Evolutionary conservation across 2,888 invertebrate genomes (phyloP).

Genomic region (Sminthurides aquaticus): DNA sequence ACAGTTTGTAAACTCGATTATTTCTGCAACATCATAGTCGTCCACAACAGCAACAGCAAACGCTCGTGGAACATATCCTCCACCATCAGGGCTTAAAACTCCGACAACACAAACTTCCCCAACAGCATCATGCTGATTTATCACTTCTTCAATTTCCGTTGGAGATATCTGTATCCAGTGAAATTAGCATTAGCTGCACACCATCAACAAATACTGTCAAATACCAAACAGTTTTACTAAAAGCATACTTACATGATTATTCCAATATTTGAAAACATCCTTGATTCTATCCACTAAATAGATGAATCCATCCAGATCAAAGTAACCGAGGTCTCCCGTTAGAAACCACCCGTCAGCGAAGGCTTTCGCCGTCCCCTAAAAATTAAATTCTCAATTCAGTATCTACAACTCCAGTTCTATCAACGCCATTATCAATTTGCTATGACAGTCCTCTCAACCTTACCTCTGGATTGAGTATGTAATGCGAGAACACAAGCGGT

Average conservation of each 20-base stretch:
- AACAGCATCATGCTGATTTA: slow-evolving; percentile 32
- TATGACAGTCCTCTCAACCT: too few species aligned
- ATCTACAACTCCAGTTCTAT: background rate
- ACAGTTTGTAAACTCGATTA: slow-evolving; percentile 35
- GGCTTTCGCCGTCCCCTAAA: slow-evolving; percentile 31
- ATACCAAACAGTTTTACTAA: too few species aligned
- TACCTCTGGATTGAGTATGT: slow-evolving; percentile 33
- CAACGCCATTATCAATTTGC: too few species aligned
- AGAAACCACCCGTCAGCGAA: slow-evolving; percentile 35
- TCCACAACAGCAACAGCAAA: slow-evolving; percentile 25
- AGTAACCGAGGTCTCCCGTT: slow-evolving; percentile 40
- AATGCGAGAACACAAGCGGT: slow-evolving; percentile 23
- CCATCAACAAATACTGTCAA: too few species aligned
- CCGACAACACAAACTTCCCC: slow-evolving; percentile 38
- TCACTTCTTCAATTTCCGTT: slow-evolving; percentile 35
- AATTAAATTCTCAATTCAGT: too few species aligned
- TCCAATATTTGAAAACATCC: slow-evolving; percentile 39
- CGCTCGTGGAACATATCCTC: slow-evolving; percentile 38
- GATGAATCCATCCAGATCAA: slow-evolving; percentile 33
- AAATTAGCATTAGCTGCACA: too few species aligned
- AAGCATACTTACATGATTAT: slow-evolving; percentile 38
- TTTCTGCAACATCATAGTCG: slow-evolving; percentile 23
- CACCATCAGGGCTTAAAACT: slow-evolving; percentile 35
- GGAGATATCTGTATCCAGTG: slow-evolving; percentile 36
- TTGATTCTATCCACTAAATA: slow-evolving; percentile 38